A percentile compares a stretch with the other conserved stretches of the same genome.
These are phyloP conservation scores for Stomatorhinus ivindoensis DNA, from an alignment of 2,113 vertebrate species.

Conservation along the genomic window DNA sequence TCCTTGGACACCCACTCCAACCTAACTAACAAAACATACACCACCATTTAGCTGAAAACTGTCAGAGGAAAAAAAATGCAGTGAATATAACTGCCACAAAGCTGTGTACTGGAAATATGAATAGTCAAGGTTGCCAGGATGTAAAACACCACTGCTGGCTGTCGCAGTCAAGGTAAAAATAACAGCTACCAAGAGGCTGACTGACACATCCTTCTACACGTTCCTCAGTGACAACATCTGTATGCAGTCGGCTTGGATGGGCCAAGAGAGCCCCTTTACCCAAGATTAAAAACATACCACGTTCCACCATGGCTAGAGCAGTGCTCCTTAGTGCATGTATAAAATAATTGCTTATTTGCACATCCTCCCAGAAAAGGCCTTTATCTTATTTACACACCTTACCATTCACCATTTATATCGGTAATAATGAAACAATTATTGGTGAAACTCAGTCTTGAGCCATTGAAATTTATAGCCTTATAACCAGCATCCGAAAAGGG, in stretches of 20 bases:
- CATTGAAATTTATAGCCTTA: neutral
- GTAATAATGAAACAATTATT: conserved; percentile 7
- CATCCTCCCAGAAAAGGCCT: neutral
- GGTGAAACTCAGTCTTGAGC: neutral
- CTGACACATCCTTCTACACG: neutral
- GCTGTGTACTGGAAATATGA: neutral
- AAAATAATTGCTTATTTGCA: conserved; percentile 1
- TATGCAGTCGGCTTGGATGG: neutral
- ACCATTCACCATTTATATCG: neutral
- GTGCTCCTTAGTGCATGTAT: neutral
- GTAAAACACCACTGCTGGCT: neutral
- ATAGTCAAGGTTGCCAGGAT: neutral
- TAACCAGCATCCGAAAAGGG: neutral
- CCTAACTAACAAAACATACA: neutral
- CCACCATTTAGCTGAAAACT: neutral
- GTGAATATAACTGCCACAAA: neutral
- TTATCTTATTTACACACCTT: neutral
- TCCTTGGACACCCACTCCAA: neutral
- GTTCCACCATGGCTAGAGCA: too few species aligned
- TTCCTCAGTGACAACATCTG: neutral
- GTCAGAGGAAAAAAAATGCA: neutral
- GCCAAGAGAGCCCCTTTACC: neutral
- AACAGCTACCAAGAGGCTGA: neutral
- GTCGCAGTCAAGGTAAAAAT: neutral
- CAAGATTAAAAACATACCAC: neutral